Base-by-base conservation (phyloP, 23 tunicate species). In the Ciona savignyi region DNA sequence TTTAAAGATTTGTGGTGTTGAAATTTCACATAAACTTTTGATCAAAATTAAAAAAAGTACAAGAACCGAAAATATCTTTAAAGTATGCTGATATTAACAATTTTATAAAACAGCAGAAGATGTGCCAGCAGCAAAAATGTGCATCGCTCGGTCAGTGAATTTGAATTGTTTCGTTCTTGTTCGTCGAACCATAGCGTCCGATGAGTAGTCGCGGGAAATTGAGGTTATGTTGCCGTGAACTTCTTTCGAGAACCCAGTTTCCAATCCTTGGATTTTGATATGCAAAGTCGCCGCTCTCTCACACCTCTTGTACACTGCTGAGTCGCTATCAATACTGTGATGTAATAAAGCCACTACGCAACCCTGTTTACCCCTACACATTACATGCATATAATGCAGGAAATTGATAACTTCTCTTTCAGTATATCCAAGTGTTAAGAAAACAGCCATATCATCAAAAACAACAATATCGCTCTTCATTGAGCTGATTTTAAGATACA, bases 121-220 rank as follows among this genome's bases (percentile, higher is more conserved):
- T 3, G 97, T 91, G 27, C 97, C 97, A 27, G 70, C 64, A 0
- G 97, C 97, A 65, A 91, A 85, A 22, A 91, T 23, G 26, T 76
- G 67, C 25, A 91, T 33, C 21, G 33, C 76, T 65, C 84, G 66
- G 42, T 91, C 97, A 64, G 86, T 71, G 0, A 91, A 33, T 72
- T 73, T 71, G 51, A 78, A 91, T 65, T 91, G 97, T 79, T 60
- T 62, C 33, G 56, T 6, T 42, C 11, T 42, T 42, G 9, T 42
- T 42, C 56, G 56, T 15, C 15, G 56, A 6, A 42, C 56, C 9
- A 15, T 6, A 42, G 56, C 56, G 15, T 42, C 15, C 11, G 9
- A 6, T 15, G 56, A 42, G 15, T 6, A 6, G 15, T 42, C 56
- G 15, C 56, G 56, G 9, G 9, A 6, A 6, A 42, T 15, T 42